These are phyloP conservation scores for Hyperoplus lanceolatus DNA, from an alignment of 2,797 vertebrate genomes.

Conservation along the genomic window DNA sequence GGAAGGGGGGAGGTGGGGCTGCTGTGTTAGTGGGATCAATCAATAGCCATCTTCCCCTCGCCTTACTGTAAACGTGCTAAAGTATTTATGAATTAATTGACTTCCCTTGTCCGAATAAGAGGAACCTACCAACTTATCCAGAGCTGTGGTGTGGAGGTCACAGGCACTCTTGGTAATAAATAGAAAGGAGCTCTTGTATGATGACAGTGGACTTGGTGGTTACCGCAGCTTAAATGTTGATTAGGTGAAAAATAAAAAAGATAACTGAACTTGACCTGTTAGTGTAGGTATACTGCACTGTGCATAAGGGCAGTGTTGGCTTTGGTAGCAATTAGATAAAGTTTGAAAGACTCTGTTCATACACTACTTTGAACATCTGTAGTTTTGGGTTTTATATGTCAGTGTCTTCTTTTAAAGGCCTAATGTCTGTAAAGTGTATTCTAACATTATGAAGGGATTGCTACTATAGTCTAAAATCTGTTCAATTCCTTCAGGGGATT, in stretches of 20 bases:
- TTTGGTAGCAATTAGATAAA: background rate
- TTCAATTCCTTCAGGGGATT: background rate
- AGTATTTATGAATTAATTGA: conserved; percentile 93
- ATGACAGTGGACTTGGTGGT: conserved; percentile 42
- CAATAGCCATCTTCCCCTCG: conserved; percentile 86
- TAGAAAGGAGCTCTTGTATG: conserved; percentile 73
- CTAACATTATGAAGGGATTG: background rate
- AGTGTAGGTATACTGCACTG: background rate
- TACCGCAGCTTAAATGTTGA: conserved; percentile 42
- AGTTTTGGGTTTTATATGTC: too few relatives aligned
- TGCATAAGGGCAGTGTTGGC: background rate
- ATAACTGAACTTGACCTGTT: conserved; percentile 20
- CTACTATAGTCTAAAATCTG: background rate
- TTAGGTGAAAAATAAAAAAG: conserved; percentile 30
- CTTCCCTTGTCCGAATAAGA: conserved; percentile 82
- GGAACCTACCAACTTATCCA: conserved; percentile 54
- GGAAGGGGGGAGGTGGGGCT: conserved; percentile 53
- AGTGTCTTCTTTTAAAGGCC: background rate
- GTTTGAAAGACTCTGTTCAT: background rate
- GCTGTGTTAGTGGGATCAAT: conserved; percentile 85
- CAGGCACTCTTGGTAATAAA: conserved; percentile 80
- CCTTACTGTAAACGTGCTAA: conserved; percentile 89
- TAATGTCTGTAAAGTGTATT: background rate
- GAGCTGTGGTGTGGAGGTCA: conserved; percentile 81
- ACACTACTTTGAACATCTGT: background rate